Evolutionary conservation across 1,140 invertebrate genomes (phyloP), one percentile per base, ranked within the genome.

Genomic region (Aphidius gifuensis): DNA sequence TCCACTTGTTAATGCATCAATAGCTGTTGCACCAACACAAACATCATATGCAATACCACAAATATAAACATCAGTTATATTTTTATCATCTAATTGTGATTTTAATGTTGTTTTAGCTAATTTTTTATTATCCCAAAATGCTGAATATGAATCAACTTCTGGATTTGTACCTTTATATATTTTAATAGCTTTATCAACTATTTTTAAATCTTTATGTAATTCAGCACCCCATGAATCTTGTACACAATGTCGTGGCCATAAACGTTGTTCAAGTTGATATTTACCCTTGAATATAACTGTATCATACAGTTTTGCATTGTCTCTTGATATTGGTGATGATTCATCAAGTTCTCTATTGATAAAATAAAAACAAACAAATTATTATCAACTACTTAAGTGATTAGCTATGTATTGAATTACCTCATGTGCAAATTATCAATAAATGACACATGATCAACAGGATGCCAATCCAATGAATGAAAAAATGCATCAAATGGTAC

Each of bases 381-480:
- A 46, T 60, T 40, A 55, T 32, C 6, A 11, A 46, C 5, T 49
- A 42, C 47, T 43, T 60, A 9, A 50, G 39, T 61, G 21, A 58
- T 46, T 53, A 60, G 53, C 6, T 9, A 9, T 16, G 16, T 16
- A 6, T 43, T 3, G 9, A n/a, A 32, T 65, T 71, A 81, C 80
- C 80, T 75, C 7, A 80, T 63, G 61, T 79, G 83, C 48, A 96
- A 86, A 82, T 97, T 97, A 72, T 97, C 96, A 65, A 96, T 90
- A 79, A 99, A 99, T 11, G 95, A 98, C 32, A 98, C 91, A 80
- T 99, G 97, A 83, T 98, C 90, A 43, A 87, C 86, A 1, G 96
- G 96, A 86, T 99, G 97, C 96, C 96, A 99, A 81, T 99, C 97
- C 58, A 94, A 82, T 1, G 95, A 94, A 81, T 98, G 99, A 73